Percentiles rank a stretch among this genome's conserved stretches.
phyloP scores from a whole-genome alignment of 37 sponge, comb jelly and placozoan species.

The Cladorhizidae sp. region DNA sequence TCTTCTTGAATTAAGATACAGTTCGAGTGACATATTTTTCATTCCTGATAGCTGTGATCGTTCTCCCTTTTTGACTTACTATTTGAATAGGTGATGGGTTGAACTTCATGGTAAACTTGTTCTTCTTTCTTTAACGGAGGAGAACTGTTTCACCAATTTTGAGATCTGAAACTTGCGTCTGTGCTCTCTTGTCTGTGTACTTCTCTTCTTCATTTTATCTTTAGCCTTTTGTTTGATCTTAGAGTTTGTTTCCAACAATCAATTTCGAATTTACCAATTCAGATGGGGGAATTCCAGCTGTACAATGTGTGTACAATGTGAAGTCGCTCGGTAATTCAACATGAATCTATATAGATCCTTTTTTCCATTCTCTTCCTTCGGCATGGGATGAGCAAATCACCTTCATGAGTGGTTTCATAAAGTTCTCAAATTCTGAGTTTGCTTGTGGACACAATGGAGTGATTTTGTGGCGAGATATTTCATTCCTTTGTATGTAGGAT shows the following conservation, averaged over 20 bases:
- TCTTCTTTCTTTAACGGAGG: slow-evolving; percentile 18
- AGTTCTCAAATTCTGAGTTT: slow-evolving; percentile 55
- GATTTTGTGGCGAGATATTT: slow-evolving; percentile 29
- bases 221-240: neutral
- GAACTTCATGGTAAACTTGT: slow-evolving; percentile 20
- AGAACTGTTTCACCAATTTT: slow-evolving; percentile 46
- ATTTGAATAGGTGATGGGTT: slow-evolving; percentile 38
- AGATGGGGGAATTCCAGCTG: slow-evolving; percentile 30
- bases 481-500: slow-evolving; percentile 22
- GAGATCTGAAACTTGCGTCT: slow-evolving; percentile 7
- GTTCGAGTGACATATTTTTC: slow-evolving; percentile 48
- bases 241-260: neutral
- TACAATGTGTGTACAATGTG: no score
- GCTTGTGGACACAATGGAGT: slow-evolving; percentile 49
- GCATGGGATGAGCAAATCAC: slow-evolving; percentile 27
- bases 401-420: slow-evolving; percentile 57
- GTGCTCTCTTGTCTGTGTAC: slow-evolving; percentile 13
- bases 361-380: slow-evolving; percentile 45
- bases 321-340: slow-evolving; percentile 41
- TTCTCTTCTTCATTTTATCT: slow-evolving; percentile 35
- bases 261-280: slow-evolving; percentile 29
- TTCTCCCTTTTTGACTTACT: slow-evolving; percentile 19
- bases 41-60: slow-evolving; percentile 41
- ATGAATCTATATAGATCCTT: slow-evolving; percentile 35
- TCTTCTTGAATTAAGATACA: slow-evolving; percentile 11